A percentile compares a stretch with the other conserved stretches of the same genome.
Evolutionary conservation across 2,797 vertebrate species (phyloP).

Genomic region (Falco peregrinus): DNA sequence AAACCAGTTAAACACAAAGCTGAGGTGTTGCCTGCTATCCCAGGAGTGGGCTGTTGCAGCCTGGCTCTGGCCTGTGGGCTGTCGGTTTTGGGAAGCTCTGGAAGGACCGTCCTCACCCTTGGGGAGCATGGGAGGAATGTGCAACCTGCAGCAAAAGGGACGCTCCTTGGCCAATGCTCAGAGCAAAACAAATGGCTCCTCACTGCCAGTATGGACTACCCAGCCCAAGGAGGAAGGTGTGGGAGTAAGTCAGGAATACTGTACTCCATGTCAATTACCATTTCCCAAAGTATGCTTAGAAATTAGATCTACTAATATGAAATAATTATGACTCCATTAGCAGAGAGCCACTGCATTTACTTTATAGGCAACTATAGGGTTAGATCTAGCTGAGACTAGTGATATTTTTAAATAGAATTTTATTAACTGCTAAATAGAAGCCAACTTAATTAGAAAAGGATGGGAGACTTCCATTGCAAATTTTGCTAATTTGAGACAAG

Average conservation of each 20-base stretch:
- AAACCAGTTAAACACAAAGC: not conserved
- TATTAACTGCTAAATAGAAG: not conserved
- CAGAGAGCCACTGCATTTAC: not conserved
- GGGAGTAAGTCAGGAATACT: not conserved
- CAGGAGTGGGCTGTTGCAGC: not conserved
- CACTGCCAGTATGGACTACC: not conserved
- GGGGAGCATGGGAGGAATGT: not conserved
- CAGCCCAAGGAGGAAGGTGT: not conserved
- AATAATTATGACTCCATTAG: not conserved
- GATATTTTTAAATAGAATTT: not conserved
- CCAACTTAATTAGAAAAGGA: constrained; percentile 1
- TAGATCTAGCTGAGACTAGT: not conserved
- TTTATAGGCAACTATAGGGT: not conserved
- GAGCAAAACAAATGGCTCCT: not conserved
- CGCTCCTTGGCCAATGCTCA: not conserved
- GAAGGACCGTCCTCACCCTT: not conserved
- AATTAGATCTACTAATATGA: not conserved
- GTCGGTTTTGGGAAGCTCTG: not conserved
- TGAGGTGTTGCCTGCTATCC: not conserved
- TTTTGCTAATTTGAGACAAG: constrained; percentile 5
- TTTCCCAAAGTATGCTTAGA: not conserved
- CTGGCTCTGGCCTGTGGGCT: not conserved
- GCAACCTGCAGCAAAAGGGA: not conserved
- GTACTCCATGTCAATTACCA: not conserved
- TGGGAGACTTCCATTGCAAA: not conserved